Evolutionary conservation across 2,797 vertebrate genomes (phyloP).

Genomic region (Glossophaga mutica): DNA sequence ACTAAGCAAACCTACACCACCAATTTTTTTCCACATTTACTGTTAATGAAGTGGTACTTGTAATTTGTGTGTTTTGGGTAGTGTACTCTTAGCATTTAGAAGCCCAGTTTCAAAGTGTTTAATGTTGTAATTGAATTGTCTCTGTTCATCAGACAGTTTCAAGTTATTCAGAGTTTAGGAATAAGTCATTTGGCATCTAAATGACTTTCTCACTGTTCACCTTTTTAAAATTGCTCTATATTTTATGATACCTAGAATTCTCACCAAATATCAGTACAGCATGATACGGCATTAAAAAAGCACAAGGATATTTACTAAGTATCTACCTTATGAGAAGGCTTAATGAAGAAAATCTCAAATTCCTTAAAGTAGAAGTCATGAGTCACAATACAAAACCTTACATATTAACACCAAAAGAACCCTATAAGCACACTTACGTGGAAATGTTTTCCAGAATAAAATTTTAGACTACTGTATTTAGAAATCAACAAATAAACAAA

Average conservation of each 20-base stretch:
- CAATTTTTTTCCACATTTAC: neutral
- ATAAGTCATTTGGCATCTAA: neutral
- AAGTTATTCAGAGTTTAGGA: neutral
- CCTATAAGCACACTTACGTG: neutral
- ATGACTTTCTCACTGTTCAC: neutral
- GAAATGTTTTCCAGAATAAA: conserved; percentile 21
- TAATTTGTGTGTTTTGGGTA: neutral
- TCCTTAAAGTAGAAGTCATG: neutral
- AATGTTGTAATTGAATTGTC: neutral
- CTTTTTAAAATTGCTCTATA: neutral
- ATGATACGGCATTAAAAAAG: neutral
- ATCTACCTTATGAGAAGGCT: neutral
- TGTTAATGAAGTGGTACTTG: neutral
- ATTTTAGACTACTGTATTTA: neutral
- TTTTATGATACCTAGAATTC: neutral
- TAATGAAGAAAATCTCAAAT: conserved; percentile 11
- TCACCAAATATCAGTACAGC: neutral
- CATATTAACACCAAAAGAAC: neutral
- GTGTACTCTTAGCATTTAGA: neutral
- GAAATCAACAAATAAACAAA: neutral
- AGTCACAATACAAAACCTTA: neutral
- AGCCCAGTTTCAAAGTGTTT: neutral
- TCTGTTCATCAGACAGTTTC: neutral
- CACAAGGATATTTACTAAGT: neutral
- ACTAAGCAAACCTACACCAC: neutral